Conservation (phyloP, 92 coral and sea anemone genomes). For the Heliopora coerulea region DNA sequence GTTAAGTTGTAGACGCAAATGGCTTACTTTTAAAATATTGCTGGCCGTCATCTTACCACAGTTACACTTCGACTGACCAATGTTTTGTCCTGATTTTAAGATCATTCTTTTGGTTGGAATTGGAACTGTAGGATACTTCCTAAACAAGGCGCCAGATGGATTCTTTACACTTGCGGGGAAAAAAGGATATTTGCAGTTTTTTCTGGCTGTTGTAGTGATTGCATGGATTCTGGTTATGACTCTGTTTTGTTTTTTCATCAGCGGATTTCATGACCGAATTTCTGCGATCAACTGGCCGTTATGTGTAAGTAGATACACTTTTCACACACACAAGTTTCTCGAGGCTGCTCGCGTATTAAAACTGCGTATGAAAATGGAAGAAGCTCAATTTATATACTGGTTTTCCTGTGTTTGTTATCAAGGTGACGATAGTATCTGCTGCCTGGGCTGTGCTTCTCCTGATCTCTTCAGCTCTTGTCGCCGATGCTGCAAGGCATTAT, state of each 20-base stretch:
- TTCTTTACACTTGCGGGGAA: conserved; percentile 2
- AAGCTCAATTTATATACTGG: too few relatives aligned
- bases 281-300: conserved; percentile 30
- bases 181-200: conserved; percentile 4
- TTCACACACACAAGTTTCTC: too few relatives aligned
- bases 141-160: background rate
- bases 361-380: too few relatives aligned
- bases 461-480: conserved; percentile 9
- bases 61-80: too few relatives aligned
- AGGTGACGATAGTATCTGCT: conserved; percentile 9
- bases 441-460: conserved; percentile 24
- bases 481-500: conserved; percentile 18
- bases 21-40: too few relatives aligned
- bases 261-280: conserved; percentile 26
- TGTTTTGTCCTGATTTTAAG: background rate
- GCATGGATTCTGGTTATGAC: conserved; percentile 15
- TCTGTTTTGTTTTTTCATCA: conserved; percentile 1
- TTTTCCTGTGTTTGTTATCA: background rate
- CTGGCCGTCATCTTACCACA: too few relatives aligned
- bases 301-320: conserved; percentile 1
- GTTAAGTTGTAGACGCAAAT: too few relatives aligned
- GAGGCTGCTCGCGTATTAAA: too few relatives aligned
- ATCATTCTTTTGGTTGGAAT: background rate
- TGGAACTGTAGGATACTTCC: background rate
- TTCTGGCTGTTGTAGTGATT: conserved; percentile 1